Evolutionary conservation across 2,797 vertebrate species (phyloP).

Genomic region (Cyprinodon diabolis): DNA sequence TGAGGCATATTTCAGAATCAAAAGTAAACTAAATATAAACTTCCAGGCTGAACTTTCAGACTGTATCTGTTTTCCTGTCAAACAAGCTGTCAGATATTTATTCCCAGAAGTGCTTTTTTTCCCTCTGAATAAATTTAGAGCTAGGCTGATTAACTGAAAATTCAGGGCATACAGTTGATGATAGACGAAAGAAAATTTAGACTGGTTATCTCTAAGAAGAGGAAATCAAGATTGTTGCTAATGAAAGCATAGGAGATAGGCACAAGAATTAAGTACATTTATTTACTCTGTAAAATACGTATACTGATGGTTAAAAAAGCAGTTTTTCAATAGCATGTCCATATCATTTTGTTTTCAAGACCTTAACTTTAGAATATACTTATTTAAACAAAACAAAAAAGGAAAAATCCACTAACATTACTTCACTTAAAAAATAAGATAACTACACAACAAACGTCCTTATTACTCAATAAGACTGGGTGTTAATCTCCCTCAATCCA

Average conservation of each 20-base stretch:
- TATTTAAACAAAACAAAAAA: not conserved
- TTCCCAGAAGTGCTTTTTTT: constrained; percentile 16
- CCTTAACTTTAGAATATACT: not conserved
- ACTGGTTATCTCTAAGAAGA: constrained; percentile 7
- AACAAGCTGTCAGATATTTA: constrained; percentile 31
- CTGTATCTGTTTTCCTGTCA: constrained; percentile 24
- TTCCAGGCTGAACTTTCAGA: constrained; percentile 34
- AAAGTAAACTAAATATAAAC: constrained; percentile 53
- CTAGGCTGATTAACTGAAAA: constrained; percentile 27
- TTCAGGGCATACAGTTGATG: constrained; percentile 5
- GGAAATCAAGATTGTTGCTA: constrained; percentile 1
- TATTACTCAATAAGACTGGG: constrained; percentile 30
- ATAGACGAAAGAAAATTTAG: constrained; percentile 28
- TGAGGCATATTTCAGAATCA: constrained; percentile 14
- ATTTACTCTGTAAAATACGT: constrained; percentile 37
- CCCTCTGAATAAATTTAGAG: constrained; percentile 41
- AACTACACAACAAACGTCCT: constrained; percentile 32
- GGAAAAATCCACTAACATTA: constrained; percentile 5
- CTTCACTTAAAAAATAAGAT: constrained; percentile 26
- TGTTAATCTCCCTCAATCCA: constrained; percentile 31
- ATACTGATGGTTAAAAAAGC: constrained; percentile 15
- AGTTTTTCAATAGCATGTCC: constrained; percentile 22
- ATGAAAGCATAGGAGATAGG: not conserved
- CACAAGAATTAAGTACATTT: not conserved
- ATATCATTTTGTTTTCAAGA: constrained; percentile 18